Percentiles rank a stretch among this genome's conserved stretches.
Evolutionary conservation across 2,797 vertebrate genomes (phyloP).

Genomic region (Neostethus bicornis): DNA sequence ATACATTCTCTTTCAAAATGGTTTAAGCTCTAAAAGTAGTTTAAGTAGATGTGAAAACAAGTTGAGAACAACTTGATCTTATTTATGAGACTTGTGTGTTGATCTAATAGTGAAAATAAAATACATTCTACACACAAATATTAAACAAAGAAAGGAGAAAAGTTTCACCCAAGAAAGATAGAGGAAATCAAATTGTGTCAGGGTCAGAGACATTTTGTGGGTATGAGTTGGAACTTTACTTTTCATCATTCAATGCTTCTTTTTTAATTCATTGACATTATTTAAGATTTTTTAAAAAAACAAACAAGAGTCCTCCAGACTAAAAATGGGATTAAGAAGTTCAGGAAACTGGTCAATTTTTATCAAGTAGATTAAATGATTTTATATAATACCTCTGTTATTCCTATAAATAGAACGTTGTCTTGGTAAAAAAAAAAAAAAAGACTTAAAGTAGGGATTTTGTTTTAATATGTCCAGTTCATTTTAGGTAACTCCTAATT

Average conservation of each 20-base stretch:
- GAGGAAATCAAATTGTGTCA: neutral
- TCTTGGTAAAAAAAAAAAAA: neutral
- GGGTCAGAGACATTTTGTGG: neutral
- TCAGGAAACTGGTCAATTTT: neutral
- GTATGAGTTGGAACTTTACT: neutral
- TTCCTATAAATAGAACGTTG: too few relatives aligned
- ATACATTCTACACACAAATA: too few relatives aligned
- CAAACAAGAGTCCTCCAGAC: too few relatives aligned
- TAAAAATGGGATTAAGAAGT: too few relatives aligned
- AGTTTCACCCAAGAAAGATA: too few relatives aligned
- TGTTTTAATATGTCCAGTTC: neutral
- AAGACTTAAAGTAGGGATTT: constrained; percentile 1
- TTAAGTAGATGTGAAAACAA: neutral
- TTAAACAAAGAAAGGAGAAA: neutral
- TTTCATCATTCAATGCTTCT: too few relatives aligned
- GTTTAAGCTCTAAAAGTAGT: neutral
- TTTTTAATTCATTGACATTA: too few relatives aligned
- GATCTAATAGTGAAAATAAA: too few relatives aligned
- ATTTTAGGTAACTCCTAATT: neutral
- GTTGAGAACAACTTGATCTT: too few relatives aligned
- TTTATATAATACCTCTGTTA: neutral
- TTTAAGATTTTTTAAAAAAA: too few relatives aligned
- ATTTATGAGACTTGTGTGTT: too few relatives aligned
- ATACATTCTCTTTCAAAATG: neutral
- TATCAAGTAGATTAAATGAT: neutral